These are phyloP conservation scores for Rhagologus leucostigma DNA, from an alignment of 2,113 vertebrate genomes.

Conservation along the genomic window DNA sequence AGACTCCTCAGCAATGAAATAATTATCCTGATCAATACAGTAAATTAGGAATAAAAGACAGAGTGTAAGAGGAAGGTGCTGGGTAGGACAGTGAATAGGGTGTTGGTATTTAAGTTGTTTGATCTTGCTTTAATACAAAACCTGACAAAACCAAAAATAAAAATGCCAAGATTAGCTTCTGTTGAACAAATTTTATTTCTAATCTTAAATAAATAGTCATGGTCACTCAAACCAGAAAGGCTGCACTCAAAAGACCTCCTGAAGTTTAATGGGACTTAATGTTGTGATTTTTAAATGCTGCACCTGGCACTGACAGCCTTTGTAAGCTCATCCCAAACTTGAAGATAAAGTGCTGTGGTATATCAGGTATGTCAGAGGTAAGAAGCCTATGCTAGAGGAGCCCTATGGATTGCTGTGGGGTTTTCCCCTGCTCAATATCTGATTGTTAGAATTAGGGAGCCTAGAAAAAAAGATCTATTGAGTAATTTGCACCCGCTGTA, in stretches of 20 bases:
- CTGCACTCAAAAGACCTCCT: neutral
- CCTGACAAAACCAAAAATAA: neutral
- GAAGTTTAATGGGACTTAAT: neutral
- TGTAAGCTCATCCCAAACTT: neutral
- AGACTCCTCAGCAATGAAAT: neutral
- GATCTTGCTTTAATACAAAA: neutral
- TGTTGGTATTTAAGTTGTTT: neutral
- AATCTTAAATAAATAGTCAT: neutral
- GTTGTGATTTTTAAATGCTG: neutral
- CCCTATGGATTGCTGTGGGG: neutral
- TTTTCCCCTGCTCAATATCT: neutral
- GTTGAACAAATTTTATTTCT: neutral
- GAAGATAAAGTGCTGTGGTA: neutral
- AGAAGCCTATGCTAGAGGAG: neutral
- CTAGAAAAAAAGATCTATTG: neutral
- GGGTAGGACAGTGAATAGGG: neutral
- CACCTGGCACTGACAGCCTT: neutral
- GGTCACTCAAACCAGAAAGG: neutral
- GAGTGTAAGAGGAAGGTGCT: neutral
- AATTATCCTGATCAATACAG: constrained; percentile 47
- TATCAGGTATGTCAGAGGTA: neutral
- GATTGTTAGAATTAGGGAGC: neutral
- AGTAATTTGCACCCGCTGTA: neutral
- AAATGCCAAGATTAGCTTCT: neutral
- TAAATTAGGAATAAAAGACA: neutral